A percentile compares a stretch with the other conserved stretches of the same genome.
These are phyloP conservation scores for Battus philenor DNA, from an alignment of 1,140 invertebrate species.

Conservation along the genomic window DNA sequence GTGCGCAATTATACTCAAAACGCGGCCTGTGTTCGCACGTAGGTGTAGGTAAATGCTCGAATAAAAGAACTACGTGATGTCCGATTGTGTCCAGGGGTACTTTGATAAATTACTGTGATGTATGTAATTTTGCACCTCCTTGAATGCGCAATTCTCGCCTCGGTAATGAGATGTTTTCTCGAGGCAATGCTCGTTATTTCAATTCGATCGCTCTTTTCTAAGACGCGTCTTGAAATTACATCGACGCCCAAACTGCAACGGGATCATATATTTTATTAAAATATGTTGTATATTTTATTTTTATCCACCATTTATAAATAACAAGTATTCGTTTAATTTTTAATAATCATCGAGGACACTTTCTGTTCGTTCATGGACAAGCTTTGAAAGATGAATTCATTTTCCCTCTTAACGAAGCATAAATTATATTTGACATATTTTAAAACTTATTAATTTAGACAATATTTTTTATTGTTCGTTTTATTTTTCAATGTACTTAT, in stretches of 20 bases:
- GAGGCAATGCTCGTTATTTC: constrained; percentile 37
- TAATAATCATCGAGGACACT: no score
- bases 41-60: constrained; percentile 22
- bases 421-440: no score
- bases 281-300: no score
- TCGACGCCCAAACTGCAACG: constrained; percentile 19
- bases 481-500: no score
- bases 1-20: constrained; percentile 51
- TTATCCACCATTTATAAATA: no score
- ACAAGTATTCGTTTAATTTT: no score
- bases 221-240: constrained; percentile 33
- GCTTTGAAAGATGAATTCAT: no score
- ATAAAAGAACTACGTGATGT: constrained; percentile 36
- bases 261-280: no score
- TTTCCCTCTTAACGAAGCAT: no score
- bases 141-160: constrained; percentile 29
- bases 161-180: constrained; percentile 37
- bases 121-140: constrained; percentile 55
- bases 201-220: constrained; percentile 16
- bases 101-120: constrained; percentile 43
- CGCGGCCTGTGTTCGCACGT: constrained; percentile 33
- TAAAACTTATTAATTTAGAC: no score
- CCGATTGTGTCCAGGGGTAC: constrained; percentile 25
- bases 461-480: no score
- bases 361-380: no score